phyloP scores from a whole-genome alignment of 2,888 invertebrate species.

The Anthophora plumipes region DNA sequence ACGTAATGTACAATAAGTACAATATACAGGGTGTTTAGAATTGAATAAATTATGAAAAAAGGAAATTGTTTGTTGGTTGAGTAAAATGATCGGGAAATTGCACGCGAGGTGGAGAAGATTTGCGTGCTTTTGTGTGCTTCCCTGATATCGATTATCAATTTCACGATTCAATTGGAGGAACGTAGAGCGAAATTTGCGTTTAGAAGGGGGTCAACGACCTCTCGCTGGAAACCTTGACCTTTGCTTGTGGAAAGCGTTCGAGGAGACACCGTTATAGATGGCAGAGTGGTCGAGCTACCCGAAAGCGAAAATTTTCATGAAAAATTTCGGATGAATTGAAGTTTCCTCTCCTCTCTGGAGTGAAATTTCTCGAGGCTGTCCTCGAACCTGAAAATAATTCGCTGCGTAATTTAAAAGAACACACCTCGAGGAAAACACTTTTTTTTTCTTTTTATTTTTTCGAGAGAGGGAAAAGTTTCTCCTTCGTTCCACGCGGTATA shows the following conservation, averaged over 20 bases:
- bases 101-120: too few species aligned
- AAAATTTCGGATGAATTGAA: constrained; percentile 5
- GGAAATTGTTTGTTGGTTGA: too few species aligned
- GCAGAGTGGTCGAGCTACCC: neutral
- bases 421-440: too few species aligned
- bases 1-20: too few species aligned
- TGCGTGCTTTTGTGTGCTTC: too few species aligned
- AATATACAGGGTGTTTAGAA: too few species aligned
- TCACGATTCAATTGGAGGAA: neutral
- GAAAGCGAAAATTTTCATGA: neutral
- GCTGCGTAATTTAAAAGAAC: too few species aligned
- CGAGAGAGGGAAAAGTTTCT: neutral
- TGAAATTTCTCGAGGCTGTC: neutral
- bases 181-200: neutral
- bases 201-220: neutral
- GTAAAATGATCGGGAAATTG: too few species aligned
- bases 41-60: too few species aligned
- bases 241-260: neutral
- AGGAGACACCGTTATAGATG: neutral
- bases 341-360: constrained; percentile 2
- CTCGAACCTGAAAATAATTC: neutral
- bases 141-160: too few species aligned
- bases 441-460: too few species aligned
- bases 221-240: constrained; percentile 21
- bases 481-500: too few species aligned